phyloP scores from a whole-genome alignment of 2,113 vertebrate species.

The Forbesichthys agassizii region DNA sequence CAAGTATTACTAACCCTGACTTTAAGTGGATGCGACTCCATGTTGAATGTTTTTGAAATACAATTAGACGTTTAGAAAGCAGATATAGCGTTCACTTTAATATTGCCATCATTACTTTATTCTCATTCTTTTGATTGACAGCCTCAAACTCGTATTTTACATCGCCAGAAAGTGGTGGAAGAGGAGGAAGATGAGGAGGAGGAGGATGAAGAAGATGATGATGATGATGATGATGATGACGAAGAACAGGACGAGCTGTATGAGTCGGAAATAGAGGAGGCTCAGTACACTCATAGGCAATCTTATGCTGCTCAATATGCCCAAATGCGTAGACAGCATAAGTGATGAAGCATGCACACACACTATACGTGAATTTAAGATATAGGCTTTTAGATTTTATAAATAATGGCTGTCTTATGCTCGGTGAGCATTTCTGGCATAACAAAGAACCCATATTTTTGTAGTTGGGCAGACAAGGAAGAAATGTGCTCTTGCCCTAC shows the following conservation, averaged over 20 bases:
- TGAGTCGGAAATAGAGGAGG: conserved; percentile 46
- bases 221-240: conserved; percentile 40
- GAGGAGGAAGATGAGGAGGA: conserved; percentile 26
- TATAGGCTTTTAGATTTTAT: neutral
- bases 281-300: conserved; percentile 31
- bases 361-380: neutral
- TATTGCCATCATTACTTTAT: no score
- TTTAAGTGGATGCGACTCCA: no score
- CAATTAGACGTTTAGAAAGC: no score
- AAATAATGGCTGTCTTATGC: neutral
- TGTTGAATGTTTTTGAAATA: no score
- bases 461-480: neutral
- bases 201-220: conserved; percentile 14
- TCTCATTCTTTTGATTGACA: conserved; percentile 22
- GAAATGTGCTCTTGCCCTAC: conserved; percentile 2
- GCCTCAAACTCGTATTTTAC: conserved; percentile 38
- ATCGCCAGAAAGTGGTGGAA: conserved; percentile 47
- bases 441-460: neutral
- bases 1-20: no score
- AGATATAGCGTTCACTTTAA: no score
- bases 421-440: neutral
- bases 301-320: conserved; percentile 65
- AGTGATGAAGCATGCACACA: neutral
- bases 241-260: conserved; percentile 51
- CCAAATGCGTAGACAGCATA: conserved; percentile 34